Evolutionary conservation across 2,888 invertebrate genomes (phyloP).

Genomic region (Agonum fuliginosum): DNA sequence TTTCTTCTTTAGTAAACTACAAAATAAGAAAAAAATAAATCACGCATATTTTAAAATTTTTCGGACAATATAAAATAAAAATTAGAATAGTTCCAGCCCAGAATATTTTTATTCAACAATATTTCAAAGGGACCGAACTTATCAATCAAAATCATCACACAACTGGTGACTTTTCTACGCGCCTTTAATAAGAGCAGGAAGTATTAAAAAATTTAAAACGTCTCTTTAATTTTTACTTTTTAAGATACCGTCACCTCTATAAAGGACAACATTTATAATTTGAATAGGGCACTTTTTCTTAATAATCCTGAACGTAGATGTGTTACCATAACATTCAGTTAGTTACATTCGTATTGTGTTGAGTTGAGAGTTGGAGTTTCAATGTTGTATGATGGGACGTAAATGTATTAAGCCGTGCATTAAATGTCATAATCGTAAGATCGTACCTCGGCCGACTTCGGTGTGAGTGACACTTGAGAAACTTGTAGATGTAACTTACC

Average conservation of each 20-base stretch:
- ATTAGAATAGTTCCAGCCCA: not conserved
- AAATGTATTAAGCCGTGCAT: slow-evolving; percentile 24
- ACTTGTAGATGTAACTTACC: not conserved
- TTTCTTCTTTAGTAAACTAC: too few species aligned
- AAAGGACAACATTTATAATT: slow-evolving; percentile 25
- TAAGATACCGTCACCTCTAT: slow-evolving; percentile 15
- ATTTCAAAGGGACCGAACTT: slow-evolving; percentile 1
- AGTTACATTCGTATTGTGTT: not conserved
- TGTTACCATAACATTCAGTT: slow-evolving; percentile 1
- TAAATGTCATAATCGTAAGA: slow-evolving; percentile 20
- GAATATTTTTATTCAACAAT: not conserved
- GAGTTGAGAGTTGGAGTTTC: not conserved
- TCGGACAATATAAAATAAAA: too few species aligned
- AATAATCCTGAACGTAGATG: slow-evolving; percentile 36
- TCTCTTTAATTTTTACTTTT: not conserved
- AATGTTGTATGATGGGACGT: slow-evolving; percentile 15
- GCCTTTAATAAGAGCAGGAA: slow-evolving; percentile 32
- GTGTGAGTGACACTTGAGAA: not conserved
- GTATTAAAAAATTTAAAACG: slow-evolving; percentile 45
- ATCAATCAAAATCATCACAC: not conserved
- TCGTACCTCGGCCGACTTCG: not conserved
- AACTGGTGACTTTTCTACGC: not conserved
- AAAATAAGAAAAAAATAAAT: too few species aligned
- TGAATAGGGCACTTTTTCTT: slow-evolving; percentile 26
- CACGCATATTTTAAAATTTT: too few species aligned